Conservation (phyloP, 2,797 vertebrate genomes). For the Sebastes alutus region DNA sequence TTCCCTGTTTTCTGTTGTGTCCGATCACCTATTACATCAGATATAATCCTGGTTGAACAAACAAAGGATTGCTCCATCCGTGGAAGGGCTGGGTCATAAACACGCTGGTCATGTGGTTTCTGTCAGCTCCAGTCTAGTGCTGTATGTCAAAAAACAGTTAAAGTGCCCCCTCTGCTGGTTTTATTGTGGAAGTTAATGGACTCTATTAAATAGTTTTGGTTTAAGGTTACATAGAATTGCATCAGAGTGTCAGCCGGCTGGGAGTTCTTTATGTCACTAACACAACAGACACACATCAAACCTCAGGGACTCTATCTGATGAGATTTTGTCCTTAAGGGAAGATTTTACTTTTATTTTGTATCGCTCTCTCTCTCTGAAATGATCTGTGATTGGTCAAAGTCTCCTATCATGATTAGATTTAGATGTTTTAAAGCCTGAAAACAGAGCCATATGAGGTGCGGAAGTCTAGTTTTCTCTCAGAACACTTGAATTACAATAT, state of each 20-base stretch:
- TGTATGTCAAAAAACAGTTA: background rate
- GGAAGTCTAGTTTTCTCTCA: too few relatives aligned
- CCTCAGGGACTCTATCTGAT: background rate
- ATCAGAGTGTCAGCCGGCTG: conserved; percentile 1
- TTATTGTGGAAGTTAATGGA: background rate
- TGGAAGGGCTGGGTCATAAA: conserved; percentile 47
- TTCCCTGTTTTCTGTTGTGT: background rate
- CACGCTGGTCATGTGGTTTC: conserved; percentile 57
- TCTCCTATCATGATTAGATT: too few relatives aligned
- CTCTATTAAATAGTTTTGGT: background rate
- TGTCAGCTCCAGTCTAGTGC: background rate
- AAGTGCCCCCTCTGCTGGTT: conserved; percentile 70
- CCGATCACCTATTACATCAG: background rate
- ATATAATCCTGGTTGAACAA: conserved; percentile 27
- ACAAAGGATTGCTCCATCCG: conserved; percentile 60
- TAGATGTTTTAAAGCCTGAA: too few relatives aligned
- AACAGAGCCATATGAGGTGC: too few relatives aligned
- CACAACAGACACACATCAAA: background rate
- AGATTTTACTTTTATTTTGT: background rate
- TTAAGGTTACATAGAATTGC: conserved; percentile 11
- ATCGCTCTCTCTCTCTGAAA: too few relatives aligned
- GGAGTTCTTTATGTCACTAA: background rate
- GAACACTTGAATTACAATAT: too few relatives aligned
- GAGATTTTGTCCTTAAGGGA: background rate
- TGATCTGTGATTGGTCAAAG: too few relatives aligned